These are phyloP conservation scores for Apodemia duryi DNA, from an alignment of 2,888 invertebrate genomes.

Conservation along the genomic window DNA sequence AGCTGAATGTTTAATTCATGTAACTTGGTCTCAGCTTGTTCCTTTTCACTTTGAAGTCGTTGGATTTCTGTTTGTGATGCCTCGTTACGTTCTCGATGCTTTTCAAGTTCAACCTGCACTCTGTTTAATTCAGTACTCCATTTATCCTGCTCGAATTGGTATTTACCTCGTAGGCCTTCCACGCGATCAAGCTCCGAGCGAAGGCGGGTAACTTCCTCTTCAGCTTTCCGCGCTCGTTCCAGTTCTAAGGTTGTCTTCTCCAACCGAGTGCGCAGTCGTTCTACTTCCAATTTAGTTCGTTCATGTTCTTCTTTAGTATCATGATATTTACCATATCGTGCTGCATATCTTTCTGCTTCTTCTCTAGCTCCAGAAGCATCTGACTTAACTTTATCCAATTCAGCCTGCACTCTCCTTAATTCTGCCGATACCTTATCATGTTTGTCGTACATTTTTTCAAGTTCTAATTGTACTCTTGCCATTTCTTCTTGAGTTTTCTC, in stretches of 20 bases:
- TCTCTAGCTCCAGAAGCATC: slow-evolving; percentile 89
- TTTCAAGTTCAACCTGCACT: slow-evolving; percentile 86
- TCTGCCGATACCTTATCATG: slow-evolving; percentile 92
- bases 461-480: slow-evolving; percentile 90
- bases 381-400: slow-evolving; percentile 83
- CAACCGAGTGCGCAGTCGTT: slow-evolving; percentile 87
- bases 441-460: slow-evolving; percentile 94
- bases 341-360: slow-evolving; percentile 86
- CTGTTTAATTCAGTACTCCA: slow-evolving; percentile 83
- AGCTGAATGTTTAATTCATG: slow-evolving; percentile 91
- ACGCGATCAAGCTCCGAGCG: slow-evolving; percentile 85
- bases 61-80: slow-evolving; percentile 86
- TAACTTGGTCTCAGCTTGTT: slow-evolving; percentile 83
- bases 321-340: slow-evolving; percentile 87
- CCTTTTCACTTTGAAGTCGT: slow-evolving; percentile 80
- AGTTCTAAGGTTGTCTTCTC: slow-evolving; percentile 90
- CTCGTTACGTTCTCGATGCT: slow-evolving; percentile 87
- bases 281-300: slow-evolving; percentile 88
- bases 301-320: slow-evolving; percentile 88
- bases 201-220: slow-evolving; percentile 82
- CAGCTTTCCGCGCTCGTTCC: slow-evolving; percentile 85
- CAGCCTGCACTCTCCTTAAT: slow-evolving; percentile 88
- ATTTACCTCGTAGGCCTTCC: slow-evolving; percentile 84
- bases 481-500: slow-evolving; percentile 95
- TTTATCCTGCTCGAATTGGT: slow-evolving; percentile 78